phyloP scores from a whole-genome alignment of 92 coral and sea anemone genomes.

The Palythoa grandiflora region DNA sequence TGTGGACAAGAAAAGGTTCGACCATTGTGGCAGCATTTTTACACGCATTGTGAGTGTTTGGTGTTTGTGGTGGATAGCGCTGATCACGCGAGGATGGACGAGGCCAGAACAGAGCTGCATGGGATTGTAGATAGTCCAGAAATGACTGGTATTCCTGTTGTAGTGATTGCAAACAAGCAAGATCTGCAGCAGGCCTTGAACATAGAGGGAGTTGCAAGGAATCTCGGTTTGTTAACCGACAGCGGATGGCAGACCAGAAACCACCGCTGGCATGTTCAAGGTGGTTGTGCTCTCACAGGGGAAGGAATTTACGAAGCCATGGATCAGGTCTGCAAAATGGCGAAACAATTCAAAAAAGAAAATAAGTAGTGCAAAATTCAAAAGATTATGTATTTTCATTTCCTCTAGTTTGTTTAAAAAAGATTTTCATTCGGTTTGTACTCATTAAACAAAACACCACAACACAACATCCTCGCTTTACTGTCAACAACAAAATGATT shows the following conservation, averaged over 20 bases:
- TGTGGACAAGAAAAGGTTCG: slow-evolving; percentile 86
- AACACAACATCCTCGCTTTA: too few species aligned
- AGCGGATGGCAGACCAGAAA: slow-evolving; percentile 46
- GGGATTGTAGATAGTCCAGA: slow-evolving; percentile 67
- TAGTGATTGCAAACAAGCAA: slow-evolving; percentile 84
- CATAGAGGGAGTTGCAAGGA: slow-evolving; percentile 66
- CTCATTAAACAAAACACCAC: too few species aligned
- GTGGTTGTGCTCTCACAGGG: slow-evolving; percentile 73
- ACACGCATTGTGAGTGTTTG: slow-evolving; percentile 68
- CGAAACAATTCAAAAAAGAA: slow-evolving; percentile 60
- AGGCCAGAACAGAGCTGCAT: slow-evolving; percentile 63
- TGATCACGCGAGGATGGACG: slow-evolving; percentile 71
- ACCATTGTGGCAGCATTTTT: slow-evolving; percentile 77
- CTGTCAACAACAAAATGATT: too few species aligned
- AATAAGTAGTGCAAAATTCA: background rate
- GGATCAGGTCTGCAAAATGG: slow-evolving; percentile 76
- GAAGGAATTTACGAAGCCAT: slow-evolving; percentile 77
- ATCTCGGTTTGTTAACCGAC: slow-evolving; percentile 48
- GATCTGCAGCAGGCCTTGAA: slow-evolving; percentile 72
- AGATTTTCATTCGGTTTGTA: background rate
- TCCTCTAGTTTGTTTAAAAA: background rate
- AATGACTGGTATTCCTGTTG: slow-evolving; percentile 66
- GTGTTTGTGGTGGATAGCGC: slow-evolving; percentile 84
- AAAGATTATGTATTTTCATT: background rate
- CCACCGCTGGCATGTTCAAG: slow-evolving; percentile 77